Base-by-base conservation (phyloP, 2,113 vertebrate species). In the Centropus bengalensis region DNA sequence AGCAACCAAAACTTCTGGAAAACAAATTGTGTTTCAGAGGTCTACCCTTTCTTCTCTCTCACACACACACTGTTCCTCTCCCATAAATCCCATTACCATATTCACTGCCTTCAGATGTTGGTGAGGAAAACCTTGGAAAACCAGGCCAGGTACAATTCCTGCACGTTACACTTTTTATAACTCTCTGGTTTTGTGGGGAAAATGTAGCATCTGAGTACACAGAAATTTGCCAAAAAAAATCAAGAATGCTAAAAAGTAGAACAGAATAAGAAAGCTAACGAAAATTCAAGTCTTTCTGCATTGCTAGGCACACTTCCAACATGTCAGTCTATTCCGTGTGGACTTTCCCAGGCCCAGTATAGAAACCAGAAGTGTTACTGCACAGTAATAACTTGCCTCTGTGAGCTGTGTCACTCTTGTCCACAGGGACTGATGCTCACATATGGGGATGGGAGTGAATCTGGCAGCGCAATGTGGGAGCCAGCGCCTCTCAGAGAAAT, bases 301-400 rank as follows among this genome's bases (percentile, higher is more conserved):
- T 95, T 94, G 86, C 64, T 96, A 93, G 92, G 96, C 94, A 95
- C 10, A 32, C 38, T 92, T 96, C 95, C 92, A 96, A 60, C 55
- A 78, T 45, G 86, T 90, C 86, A n/a, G 42, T 49, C 68, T 59
- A 91, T 89, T 81, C 81, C 78, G 71, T 2, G 27, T 80, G 80
- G 92, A 93, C 68, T 96, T 96, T 96, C 95, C 96, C 96, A 96
- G 94, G 92, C 94, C 80, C 60, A 3, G 52, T 91, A 93, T 92
- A 89, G 79, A 94, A 96, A 85, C 24, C 82, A 86, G 33, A 96
- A 96, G 94, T 92, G 94, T 94, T 93, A 52, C 86, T 71, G 82
- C 86, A 95, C 92, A 81, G 93, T 81, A 91, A 96, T 90, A 94
- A 88, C 63, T 63, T 80, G 80, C 68, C 76, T 96, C 64, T 86